phyloP scores from a whole-genome alignment of 2,113 vertebrate species.

The Zapornia atra region DNA sequence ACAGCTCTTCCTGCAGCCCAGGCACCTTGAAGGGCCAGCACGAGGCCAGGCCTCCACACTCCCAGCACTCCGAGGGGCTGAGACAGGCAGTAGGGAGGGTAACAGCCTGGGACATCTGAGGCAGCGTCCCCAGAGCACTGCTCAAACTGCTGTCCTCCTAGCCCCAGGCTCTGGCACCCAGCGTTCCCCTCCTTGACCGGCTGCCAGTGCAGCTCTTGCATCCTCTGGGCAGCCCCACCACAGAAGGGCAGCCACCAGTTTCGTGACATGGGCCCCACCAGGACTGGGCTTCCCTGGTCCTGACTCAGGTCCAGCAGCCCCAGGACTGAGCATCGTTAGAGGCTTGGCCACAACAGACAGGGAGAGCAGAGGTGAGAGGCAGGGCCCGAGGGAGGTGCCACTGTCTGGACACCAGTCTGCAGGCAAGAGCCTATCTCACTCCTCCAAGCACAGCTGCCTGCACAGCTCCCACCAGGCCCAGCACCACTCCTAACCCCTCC shows the following conservation, averaged over 20 bases:
- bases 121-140: not conserved
- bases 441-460: not conserved
- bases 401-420: not conserved
- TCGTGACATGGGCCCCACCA: not conserved
- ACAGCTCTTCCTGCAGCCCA: not conserved
- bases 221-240: not conserved
- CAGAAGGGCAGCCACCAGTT: not conserved
- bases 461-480: fast-evolving
- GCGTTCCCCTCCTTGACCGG: not conserved
- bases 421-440: fast-evolving
- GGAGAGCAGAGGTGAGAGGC: not conserved
- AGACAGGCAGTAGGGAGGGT: not conserved
- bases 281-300: not conserved
- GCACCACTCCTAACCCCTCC: not conserved
- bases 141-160: not conserved
- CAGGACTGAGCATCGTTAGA: fast-evolving
- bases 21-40: not conserved
- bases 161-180: not conserved
- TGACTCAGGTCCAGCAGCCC: not conserved
- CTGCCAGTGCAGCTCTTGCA: not conserved
- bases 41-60: not conserved
- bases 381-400: not conserved
- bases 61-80: not conserved
- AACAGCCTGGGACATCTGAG: not conserved
- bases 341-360: not conserved